Evolutionary conservation across 2,888 invertebrate species (phyloP).

Genomic region (Spilosoma lubricipeda): DNA sequence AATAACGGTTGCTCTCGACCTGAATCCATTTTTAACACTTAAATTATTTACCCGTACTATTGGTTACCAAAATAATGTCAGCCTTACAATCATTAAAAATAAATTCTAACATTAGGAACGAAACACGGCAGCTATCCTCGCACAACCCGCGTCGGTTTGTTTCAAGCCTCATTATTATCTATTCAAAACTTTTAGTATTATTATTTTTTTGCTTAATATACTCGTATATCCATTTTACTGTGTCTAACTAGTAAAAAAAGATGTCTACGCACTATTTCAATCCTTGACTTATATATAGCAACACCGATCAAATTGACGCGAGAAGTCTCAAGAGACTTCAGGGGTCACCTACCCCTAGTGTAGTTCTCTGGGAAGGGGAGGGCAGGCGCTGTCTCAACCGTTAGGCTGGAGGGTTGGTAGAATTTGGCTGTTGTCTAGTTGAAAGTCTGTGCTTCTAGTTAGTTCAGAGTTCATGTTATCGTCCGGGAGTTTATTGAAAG

Average conservation of each 20-base stretch:
- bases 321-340: conserved; percentile 45
- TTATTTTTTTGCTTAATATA: conserved; percentile 49
- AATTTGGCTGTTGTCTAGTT: conserved; percentile 75
- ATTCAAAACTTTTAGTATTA: conserved; percentile 43
- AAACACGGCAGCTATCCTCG: conserved; percentile 76
- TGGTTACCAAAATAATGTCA: conserved; percentile 71
- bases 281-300: conserved; percentile 57
- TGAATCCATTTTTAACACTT: conserved; percentile 60
- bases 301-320: conserved; percentile 65
- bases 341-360: conserved; percentile 80
- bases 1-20: conserved; percentile 55
- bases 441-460: conserved; percentile 63
- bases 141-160: conserved; percentile 54
- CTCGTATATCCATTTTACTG: conserved; percentile 61
- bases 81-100: conserved; percentile 77
- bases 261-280: conserved; percentile 74
- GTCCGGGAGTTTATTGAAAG: conserved; percentile 76
- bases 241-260: conserved; percentile 56
- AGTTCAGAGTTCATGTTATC: conserved; percentile 82
- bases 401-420: conserved; percentile 80
- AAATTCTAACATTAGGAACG: conserved; percentile 82
- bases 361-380: conserved; percentile 60
- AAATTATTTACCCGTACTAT: conserved; percentile 79
- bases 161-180: conserved; percentile 61
- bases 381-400: conserved; percentile 67